phyloP scores from a whole-genome alignment of 2,888 invertebrate genomes.

The Acronicta leporina region DNA sequence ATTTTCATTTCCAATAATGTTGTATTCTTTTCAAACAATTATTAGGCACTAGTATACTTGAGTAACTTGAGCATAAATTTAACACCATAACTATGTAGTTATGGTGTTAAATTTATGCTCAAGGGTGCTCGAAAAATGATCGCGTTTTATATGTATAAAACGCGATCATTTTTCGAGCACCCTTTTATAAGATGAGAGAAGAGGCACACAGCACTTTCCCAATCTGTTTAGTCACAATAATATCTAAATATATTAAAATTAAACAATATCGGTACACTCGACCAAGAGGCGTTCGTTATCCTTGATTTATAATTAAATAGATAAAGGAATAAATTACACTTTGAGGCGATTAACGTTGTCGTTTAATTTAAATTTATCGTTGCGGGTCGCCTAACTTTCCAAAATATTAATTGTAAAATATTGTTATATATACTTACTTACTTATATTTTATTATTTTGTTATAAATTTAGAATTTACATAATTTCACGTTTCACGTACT shows the following conservation, averaged over 20 bases:
- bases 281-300: constrained; percentile 32
- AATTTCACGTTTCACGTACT: too few relatives aligned
- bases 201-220: neutral
- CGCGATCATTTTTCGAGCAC: neutral
- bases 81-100: too few relatives aligned
- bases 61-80: too few relatives aligned
- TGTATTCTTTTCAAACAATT: too few relatives aligned
- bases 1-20: too few relatives aligned
- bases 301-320: constrained; percentile 56
- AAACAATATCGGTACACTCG: constrained; percentile 24
- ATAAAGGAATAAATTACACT: constrained; percentile 59
- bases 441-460: neutral
- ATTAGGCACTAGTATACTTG: too few relatives aligned
- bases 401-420: constrained; percentile 61
- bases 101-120: too few relatives aligned
- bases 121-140: too few relatives aligned
- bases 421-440: constrained; percentile 25
- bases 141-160: too few relatives aligned
- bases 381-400: constrained; percentile 46
- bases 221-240: constrained; percentile 12
- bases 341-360: constrained; percentile 56
- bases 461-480: too few relatives aligned
- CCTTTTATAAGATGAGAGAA: neutral
- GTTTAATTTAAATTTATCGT: constrained; percentile 63
- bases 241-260: constrained; percentile 21